Evolutionary conservation across 2,888 invertebrate genomes (phyloP).

Genomic region (Nymphalis urticae): DNA sequence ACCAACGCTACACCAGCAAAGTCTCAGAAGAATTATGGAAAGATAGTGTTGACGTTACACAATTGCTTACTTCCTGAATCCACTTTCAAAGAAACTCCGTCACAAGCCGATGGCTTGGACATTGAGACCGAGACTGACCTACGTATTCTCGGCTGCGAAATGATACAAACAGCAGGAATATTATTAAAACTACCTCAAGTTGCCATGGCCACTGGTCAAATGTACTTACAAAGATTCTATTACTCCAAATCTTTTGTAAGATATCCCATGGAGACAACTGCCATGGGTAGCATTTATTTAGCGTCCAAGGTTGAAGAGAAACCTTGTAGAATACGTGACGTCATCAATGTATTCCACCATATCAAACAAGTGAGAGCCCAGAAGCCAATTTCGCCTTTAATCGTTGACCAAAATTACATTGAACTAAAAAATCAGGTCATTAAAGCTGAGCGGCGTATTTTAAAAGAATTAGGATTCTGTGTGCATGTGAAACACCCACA

Average conservation of each 20-base stretch:
- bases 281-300: conserved; percentile 98
- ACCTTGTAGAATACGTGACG: conserved; percentile 96
- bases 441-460: conserved; percentile 96
- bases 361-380: conserved; percentile 96
- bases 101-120: conserved; percentile 95
- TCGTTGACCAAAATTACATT: conserved; percentile 96
- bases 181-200: conserved; percentile 98
- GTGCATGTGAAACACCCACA: conserved; percentile 99
- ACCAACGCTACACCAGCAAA: conserved; percentile 55
- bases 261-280: conserved; percentile 98
- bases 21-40: conserved; percentile 85
- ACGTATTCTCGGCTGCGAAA: conserved; percentile 97
- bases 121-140: conserved; percentile 95
- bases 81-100: conserved; percentile 94
- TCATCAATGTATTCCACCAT: conserved; percentile 98
- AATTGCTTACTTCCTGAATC: conserved; percentile 95
- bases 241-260: conserved; percentile 99
- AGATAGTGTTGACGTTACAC: conserved; percentile 93
- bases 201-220: conserved; percentile 99
- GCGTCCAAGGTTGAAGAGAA: conserved; percentile 99
- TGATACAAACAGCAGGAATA: conserved; percentile 98
- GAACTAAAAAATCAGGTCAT: conserved; percentile 97
- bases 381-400: conserved; percentile 92
- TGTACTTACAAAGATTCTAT: conserved; percentile 98
- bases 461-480: conserved; percentile 99